These are phyloP conservation scores for Noctua fimbriata DNA, from an alignment of 2,888 invertebrate genomes.

Conservation along the genomic window DNA sequence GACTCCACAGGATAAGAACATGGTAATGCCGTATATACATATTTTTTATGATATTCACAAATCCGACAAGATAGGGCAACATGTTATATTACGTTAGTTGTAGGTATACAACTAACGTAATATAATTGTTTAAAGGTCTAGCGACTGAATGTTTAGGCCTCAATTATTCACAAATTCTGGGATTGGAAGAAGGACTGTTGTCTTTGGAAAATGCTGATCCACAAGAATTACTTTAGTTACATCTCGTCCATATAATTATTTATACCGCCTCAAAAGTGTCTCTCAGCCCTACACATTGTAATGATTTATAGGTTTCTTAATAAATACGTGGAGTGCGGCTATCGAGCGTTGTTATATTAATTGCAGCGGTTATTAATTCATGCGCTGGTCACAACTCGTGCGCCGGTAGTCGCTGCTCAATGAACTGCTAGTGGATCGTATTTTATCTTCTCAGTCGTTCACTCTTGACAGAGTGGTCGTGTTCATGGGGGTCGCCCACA, in stretches of 20 bases:
- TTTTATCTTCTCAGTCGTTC: no score
- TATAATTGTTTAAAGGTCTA: not conserved
- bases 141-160: no score
- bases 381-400: constrained; percentile 25
- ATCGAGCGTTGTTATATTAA: constrained; percentile 78
- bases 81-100: no score
- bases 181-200: not conserved
- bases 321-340: constrained; percentile 84
- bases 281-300: constrained; percentile 74
- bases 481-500: no score
- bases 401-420: constrained; percentile 14
- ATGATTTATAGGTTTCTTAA: constrained; percentile 88
- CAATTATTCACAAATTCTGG: not conserved
- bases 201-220: not conserved
- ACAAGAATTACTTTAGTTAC: not conserved
- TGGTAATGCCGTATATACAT: not conserved
- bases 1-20: not conserved
- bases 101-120: not conserved
- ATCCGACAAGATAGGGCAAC: not conserved
- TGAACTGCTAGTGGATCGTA: constrained; percentile 28
- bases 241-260: not conserved
- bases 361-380: constrained; percentile 68
- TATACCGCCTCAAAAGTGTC: not conserved
- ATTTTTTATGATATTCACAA: not conserved
- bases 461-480: no score